Percentiles rank a stretch among this genome's conserved stretches.
phyloP scores from a whole-genome alignment of 2,797 vertebrate species.

The Percopsis omiscomaycus region DNA sequence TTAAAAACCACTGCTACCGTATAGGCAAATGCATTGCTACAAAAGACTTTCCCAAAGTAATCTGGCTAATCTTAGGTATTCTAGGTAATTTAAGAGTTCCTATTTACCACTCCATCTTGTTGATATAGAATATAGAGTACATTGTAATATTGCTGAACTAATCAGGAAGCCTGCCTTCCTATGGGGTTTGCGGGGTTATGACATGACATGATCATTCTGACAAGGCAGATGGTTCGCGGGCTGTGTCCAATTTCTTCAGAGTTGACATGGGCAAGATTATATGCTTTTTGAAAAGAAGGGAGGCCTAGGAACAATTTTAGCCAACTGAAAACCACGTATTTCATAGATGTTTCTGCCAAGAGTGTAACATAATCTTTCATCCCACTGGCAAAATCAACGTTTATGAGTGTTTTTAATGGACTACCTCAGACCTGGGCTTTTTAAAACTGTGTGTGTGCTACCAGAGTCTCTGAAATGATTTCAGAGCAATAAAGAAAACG shows the following conservation, averaged over 20 bases:
- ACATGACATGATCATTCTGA: slow-evolving; percentile 53
- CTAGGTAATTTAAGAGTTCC: slow-evolving; percentile 12
- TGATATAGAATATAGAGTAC: slow-evolving; percentile 26
- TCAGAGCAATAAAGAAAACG: slow-evolving; percentile 72
- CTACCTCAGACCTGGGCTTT: slow-evolving; percentile 85
- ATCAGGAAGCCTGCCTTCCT: slow-evolving; percentile 53
- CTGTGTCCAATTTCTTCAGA: slow-evolving; percentile 47
- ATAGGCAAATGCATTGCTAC: no score
- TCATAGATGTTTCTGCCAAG: slow-evolving; percentile 84
- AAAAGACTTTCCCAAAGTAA: no score
- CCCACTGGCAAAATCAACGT: slow-evolving; percentile 88
- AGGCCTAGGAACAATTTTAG: slow-evolving; percentile 70
- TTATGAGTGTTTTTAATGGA: slow-evolving; percentile 91
- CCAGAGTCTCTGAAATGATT: slow-evolving; percentile 73
- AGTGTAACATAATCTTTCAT: slow-evolving; percentile 84
- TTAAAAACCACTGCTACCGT: no score
- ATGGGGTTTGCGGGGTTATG: slow-evolving; percentile 43
- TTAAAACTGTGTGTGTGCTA: slow-evolving; percentile 83
- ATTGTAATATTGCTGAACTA: slow-evolving; percentile 37
- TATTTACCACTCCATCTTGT: slow-evolving; percentile 44
- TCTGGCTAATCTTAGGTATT: no score
- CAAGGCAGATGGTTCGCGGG: slow-evolving; percentile 46
- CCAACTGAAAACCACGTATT: slow-evolving; percentile 84
- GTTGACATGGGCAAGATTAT: slow-evolving; percentile 48
- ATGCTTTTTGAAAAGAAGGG: slow-evolving; percentile 63